Base-by-base conservation (phyloP, 2,113 vertebrate genomes). In the Enhydra lutris region DNA sequence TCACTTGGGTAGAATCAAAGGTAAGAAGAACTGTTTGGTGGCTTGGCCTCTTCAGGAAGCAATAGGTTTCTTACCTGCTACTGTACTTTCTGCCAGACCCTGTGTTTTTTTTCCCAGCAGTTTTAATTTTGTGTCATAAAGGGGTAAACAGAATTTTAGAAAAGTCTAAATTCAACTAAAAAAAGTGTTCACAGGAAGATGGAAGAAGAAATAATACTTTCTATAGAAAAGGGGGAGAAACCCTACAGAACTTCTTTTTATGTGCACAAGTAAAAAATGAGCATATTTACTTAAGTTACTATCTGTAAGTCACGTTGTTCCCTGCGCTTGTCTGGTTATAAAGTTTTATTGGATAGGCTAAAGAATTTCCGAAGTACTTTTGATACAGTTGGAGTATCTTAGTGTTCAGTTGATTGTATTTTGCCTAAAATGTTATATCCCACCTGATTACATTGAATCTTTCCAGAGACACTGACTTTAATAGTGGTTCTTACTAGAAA, bases 381-480 rank as follows among this genome's bases (percentile, higher is more conserved):
- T 50, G 57, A 94, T n/a, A 59, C 17, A 65, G 34, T n/a, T 87
- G 47, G 63, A 76, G 9, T 36, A 69, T 55, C 65, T n/a, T 17
- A 86, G 52, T 63, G 29, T 39, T 84, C 69, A 50, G 1, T 39
- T 78, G 59, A 59, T 89, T 83, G 34, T 80, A 39, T 52, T 92
- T 95, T 92, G 63, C 74, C 20, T 63, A 47, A 95, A 74, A 73
- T 67, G 34, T 80, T 65, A 24, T 34, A 23, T 74, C 39, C 42
- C 73, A 10, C 15, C 42, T 94, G 24, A 83, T 87, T 79, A 91
- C 55, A 34, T 52, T 59, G 63, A 39, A 23, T 90, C 26, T 91
- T 96, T 87, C 45, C 34, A 83, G 86, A 95, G 94, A 69, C n/a
- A 63, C 12, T 87, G 45, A 84, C 42, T 80, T 96, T 76, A 96